Percentiles rank a stretch among this genome's conserved stretches.
These are phyloP conservation scores for Ophioninae sp. DNA, from an alignment of 2,888 invertebrate genomes.

Conservation along the genomic window DNA sequence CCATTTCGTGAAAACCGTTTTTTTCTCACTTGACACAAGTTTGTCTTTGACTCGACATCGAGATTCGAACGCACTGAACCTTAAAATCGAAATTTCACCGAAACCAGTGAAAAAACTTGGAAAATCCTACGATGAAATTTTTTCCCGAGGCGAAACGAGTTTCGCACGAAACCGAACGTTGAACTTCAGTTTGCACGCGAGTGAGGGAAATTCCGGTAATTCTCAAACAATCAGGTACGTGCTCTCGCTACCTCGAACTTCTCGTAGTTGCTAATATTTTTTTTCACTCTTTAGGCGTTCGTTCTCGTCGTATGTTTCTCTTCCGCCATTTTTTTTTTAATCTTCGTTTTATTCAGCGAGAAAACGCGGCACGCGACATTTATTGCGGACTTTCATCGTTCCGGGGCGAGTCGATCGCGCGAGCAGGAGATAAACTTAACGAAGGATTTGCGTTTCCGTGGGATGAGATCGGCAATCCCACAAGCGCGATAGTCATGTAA, in stretches of 20 bases:
- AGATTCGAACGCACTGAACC: too few relatives aligned
- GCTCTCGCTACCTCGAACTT: background rate
- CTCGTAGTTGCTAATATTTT: background rate
- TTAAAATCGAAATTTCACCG: too few relatives aligned
- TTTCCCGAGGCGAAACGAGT: too few relatives aligned
- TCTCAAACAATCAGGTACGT: background rate
- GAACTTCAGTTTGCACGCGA: too few relatives aligned
- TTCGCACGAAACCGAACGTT: too few relatives aligned
- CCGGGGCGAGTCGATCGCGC: background rate
- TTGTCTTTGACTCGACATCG: too few relatives aligned
- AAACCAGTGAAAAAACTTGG: too few relatives aligned
- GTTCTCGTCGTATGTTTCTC: background rate
- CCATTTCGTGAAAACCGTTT: too few relatives aligned
- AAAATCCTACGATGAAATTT: too few relatives aligned
- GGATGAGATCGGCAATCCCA: background rate
- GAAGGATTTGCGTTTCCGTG: background rate
- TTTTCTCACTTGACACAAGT: too few relatives aligned
- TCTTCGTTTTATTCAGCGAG: background rate
- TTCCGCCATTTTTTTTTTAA: background rate
- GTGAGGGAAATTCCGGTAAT: background rate
- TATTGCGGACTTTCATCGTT: background rate
- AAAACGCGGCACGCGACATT: too few relatives aligned
- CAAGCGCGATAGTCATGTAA: background rate
- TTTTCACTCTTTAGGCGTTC: background rate
- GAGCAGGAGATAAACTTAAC: background rate